Percentiles rank a stretch among this genome's conserved stretches.
Evolutionary conservation across 1,140 invertebrate genomes (phyloP).

Genomic region (Drosophila sturtevanti): DNA sequence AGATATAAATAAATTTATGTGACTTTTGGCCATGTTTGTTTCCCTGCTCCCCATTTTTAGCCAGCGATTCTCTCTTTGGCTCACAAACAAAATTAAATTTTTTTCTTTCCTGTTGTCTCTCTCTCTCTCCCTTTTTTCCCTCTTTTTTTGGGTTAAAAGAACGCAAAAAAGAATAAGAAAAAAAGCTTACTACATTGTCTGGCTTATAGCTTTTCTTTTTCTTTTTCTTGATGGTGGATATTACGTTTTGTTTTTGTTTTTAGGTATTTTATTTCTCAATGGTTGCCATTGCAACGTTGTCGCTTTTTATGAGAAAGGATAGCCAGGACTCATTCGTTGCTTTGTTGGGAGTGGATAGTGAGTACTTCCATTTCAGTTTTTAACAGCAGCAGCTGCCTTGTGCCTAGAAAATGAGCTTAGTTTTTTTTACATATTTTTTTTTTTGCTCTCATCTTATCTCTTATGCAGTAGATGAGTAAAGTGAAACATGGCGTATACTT

Average conservation of each 20-base stretch:
- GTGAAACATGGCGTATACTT: slow-evolving; percentile 55
- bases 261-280: slow-evolving; percentile 14
- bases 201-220: slow-evolving; percentile 11
- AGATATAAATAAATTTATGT: slow-evolving; percentile 82
- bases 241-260: slow-evolving; percentile 37
- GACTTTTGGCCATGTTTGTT: slow-evolving; percentile 69
- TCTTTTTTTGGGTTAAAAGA: slow-evolving; percentile 8
- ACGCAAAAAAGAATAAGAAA: no score
- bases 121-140: not conserved
- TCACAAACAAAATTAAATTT: slow-evolving; percentile 13
- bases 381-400: slow-evolving; percentile 49
- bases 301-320: slow-evolving; percentile 26
- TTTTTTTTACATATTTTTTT: slow-evolving; percentile 32
- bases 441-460: slow-evolving; percentile 10
- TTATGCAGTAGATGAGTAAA: slow-evolving; percentile 1
- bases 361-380: slow-evolving; percentile 53
- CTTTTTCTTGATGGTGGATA: slow-evolving; percentile 16
- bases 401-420: slow-evolving; percentile 68
- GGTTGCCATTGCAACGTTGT: slow-evolving; percentile 60
- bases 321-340: not conserved
- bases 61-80: not conserved
- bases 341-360: not conserved
- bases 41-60: slow-evolving; percentile 15
- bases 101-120: not conserved
- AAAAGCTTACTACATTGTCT: slow-evolving; percentile 14